phyloP scores from a whole-genome alignment of 2,113 vertebrate species.

The Paradoxurus hermaphroditus region DNA sequence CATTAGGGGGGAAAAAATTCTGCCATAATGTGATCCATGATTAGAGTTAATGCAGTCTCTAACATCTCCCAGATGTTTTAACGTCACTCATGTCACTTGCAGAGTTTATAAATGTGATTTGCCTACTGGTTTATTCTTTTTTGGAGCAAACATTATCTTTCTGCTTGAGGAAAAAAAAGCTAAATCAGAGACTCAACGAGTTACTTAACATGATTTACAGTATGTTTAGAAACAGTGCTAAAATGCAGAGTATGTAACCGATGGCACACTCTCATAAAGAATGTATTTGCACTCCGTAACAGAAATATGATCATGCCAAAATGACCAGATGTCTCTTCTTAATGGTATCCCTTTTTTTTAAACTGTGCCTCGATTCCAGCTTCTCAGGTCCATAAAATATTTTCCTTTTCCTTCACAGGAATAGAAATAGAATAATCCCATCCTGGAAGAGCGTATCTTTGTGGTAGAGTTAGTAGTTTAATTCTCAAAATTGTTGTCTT shows the following conservation, averaged over 20 bases:
- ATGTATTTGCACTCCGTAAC: conserved; percentile 6
- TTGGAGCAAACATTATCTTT: conserved; percentile 62
- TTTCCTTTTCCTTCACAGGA: background rate
- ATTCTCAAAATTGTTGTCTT: background rate
- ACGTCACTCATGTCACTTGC: conserved; percentile 54
- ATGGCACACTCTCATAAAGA: conserved; percentile 49
- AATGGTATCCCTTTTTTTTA: background rate
- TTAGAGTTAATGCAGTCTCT: conserved; percentile 73
- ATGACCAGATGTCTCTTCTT: conserved; percentile 63
- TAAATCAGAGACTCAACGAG: conserved; percentile 55
- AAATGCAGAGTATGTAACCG: conserved; percentile 54
- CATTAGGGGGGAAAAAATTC: conserved; percentile 62
- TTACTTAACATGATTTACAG: conserved; percentile 74
- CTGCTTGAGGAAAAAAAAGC: background rate
- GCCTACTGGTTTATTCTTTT: conserved; percentile 65
- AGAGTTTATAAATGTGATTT: conserved; percentile 71
- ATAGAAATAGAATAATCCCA: background rate
- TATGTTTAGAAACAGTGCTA: conserved; percentile 66
- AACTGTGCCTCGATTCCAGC: background rate
- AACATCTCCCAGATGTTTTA: conserved; percentile 84
- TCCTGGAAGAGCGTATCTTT: background rate
- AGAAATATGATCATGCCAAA: conserved; percentile 43
- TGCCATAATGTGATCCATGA: conserved; percentile 64
- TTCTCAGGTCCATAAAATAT: conserved; percentile 36
- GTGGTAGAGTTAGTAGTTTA: background rate